Conservation (phyloP, 2,113 vertebrate genomes). For the Neolamprologus caudopunctatus region DNA sequence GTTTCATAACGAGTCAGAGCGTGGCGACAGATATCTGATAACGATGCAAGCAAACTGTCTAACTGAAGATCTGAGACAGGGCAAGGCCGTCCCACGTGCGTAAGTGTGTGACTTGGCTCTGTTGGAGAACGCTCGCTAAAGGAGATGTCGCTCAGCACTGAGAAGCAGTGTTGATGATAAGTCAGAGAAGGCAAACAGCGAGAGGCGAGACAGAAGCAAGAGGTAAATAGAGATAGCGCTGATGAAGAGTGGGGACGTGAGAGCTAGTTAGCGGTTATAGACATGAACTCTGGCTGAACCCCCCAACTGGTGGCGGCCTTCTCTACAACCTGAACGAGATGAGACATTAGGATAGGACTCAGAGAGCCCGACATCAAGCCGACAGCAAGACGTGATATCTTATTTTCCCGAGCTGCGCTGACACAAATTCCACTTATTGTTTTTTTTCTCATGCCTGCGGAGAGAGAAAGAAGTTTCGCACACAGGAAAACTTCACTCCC, state of each 20-base stretch:
- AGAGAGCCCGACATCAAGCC: constrained; percentile 90
- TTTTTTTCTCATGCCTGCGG: constrained; percentile 78
- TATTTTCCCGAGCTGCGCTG: constrained; percentile 92
- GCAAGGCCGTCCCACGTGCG: background rate
- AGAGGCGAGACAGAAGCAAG: background rate
- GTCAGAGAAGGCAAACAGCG: background rate
- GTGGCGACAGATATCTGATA: background rate
- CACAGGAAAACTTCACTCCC: constrained; percentile 69
- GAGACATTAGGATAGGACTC: constrained; percentile 87
- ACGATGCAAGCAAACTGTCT: constrained; percentile 40
- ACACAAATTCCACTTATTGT: constrained; percentile 95
- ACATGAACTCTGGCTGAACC: constrained; percentile 94
- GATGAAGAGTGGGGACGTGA: constrained; percentile 20
- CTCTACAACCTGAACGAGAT: constrained; percentile 78
- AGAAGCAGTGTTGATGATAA: constrained; percentile 6
- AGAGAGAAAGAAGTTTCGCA: constrained; percentile 57
- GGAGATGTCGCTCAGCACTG: constrained; percentile 27
- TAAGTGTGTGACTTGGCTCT: background rate
- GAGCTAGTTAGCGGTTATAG: constrained; percentile 79
- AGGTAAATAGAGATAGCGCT: constrained; percentile 8
- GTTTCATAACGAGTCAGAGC: background rate
- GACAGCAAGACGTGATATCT: constrained; percentile 98
- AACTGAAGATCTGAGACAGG: background rate
- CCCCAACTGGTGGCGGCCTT: constrained; percentile 76
- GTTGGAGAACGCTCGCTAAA: background rate